Conservation (phyloP, 2,113 vertebrate species). For the Cheilinus undulatus region DNA sequence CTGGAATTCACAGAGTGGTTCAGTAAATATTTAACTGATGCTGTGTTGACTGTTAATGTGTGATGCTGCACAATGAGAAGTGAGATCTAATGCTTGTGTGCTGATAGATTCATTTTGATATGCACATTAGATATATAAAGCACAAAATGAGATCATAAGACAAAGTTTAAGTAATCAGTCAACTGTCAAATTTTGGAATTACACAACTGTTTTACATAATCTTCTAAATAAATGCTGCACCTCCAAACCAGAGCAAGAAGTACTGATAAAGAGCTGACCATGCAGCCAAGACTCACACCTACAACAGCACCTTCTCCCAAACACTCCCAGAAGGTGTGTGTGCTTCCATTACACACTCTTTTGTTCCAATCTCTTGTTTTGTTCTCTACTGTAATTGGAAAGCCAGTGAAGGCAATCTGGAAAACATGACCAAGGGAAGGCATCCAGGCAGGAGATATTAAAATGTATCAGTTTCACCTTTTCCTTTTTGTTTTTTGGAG, state of each 20-base stretch:
- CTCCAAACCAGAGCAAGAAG: constrained; percentile 6
- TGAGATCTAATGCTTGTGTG: too few species aligned
- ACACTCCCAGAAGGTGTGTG: constrained; percentile 35
- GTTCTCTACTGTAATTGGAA: constrained; percentile 67
- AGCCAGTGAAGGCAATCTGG: constrained; percentile 61
- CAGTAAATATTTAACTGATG: too few species aligned
- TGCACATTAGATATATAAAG: too few species aligned
- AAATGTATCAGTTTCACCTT: constrained; percentile 68
- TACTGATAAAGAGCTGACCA: constrained; percentile 24
- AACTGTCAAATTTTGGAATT: neutral
- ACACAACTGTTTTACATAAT: constrained; percentile 44
- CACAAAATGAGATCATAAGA: too few species aligned
- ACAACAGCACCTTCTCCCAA: constrained; percentile 20
- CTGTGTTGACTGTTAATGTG: too few species aligned
- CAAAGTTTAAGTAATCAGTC: neutral
- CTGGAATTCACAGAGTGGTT: too few species aligned
- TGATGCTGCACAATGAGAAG: too few species aligned
- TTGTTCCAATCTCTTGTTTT: constrained; percentile 57
- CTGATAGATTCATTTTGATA: too few species aligned
- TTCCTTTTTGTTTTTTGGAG: neutral
- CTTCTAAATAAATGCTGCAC: constrained; percentile 5
- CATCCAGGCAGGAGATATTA: constrained; percentile 63
- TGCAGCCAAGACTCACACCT: constrained; percentile 14
- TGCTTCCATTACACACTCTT: constrained; percentile 38
- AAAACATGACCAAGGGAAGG: constrained; percentile 52